Base-by-base conservation (phyloP, 2,113 vertebrate genomes). In the Strix aluco region DNA sequence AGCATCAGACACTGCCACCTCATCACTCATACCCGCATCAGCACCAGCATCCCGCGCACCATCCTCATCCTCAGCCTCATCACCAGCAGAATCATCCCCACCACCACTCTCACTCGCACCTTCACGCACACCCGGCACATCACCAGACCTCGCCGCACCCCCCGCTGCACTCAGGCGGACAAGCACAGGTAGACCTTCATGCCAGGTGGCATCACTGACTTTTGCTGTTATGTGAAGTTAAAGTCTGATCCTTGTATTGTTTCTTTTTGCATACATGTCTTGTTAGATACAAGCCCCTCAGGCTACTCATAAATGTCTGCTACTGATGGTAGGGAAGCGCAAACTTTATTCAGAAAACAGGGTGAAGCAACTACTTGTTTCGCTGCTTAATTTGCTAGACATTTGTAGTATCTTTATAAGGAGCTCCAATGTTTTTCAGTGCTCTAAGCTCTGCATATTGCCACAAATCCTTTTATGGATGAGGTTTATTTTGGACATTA, bases 61-160 rank as follows among this genome's bases (percentile, higher is more conserved):
- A 99, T 94, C 98, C 99, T 96, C 99, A 99, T 89, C 99, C 98
- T 96, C 98, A 99, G 87, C 97, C 98, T 74, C 98, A 99, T 86
- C 99, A 99, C 98, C 99, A 99, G 97, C 99, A 99, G 89, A 98
- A 97, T 80, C 99, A 99, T 83, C 98, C 98, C 14, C 99, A 99
- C 82, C 99, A 99, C 73, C 99, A 99, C 97, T 99, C 99, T 94
- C 99, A 99, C 96, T 98, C 99, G 82, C 99, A 99, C 98, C 98
- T 99, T 72, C 99, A 98, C 0, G 72, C 98, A 4, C 98, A 99
- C 97, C 98, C 98, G 0, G 98, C 98, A 57, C 99, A 99, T 34
- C 99, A 99, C 95, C 99, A 99, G 98, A 99, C 98, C 84, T 99
- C 99, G 8, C 99, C 99, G 44, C 99, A 99, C 96, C 98, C 98